These are phyloP conservation scores for Lycia hirtaria DNA, from an alignment of 2,888 invertebrate genomes.

Conservation along the genomic window DNA sequence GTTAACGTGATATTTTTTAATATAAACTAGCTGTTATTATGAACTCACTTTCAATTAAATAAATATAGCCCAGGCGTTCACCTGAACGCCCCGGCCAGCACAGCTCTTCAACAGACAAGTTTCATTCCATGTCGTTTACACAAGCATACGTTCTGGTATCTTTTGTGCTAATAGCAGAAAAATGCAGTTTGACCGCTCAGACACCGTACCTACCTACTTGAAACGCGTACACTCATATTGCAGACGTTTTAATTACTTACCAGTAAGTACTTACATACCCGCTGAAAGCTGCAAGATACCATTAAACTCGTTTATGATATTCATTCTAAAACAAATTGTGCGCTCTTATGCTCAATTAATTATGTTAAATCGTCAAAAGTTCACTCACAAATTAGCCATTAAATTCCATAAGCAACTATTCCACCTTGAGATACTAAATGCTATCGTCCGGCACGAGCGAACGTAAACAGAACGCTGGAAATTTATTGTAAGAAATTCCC, in stretches of 20 bases:
- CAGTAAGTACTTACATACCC: not conserved
- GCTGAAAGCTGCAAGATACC: slow-evolving; percentile 3
- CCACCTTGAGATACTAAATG: slow-evolving; percentile 41
- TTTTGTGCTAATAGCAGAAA: slow-evolving; percentile 56
- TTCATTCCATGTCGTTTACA: slow-evolving; percentile 6
- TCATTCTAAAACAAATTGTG: not conserved
- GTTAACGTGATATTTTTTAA: too few species aligned
- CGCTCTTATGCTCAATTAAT: slow-evolving; percentile 11
- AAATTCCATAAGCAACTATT: slow-evolving; percentile 33
- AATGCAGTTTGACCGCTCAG: slow-evolving; percentile 54
- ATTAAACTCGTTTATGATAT: not conserved
- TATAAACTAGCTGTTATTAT: too few species aligned
- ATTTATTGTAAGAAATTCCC: slow-evolving; percentile 32
- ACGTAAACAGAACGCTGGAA: slow-evolving; percentile 36
- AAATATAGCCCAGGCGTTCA: too few species aligned
- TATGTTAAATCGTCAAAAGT: slow-evolving; percentile 19
- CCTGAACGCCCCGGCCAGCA: too few species aligned
- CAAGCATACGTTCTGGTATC: slow-evolving; percentile 44
- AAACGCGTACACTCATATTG: slow-evolving; percentile 28
- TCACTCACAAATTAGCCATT: slow-evolving; percentile 31
- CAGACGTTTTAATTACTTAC: slow-evolving; percentile 21
- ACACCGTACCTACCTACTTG: slow-evolving; percentile 33
- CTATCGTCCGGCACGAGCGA: slow-evolving; percentile 35
- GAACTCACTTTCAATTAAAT: too few species aligned
- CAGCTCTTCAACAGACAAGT: too few species aligned